A percentile compares a stretch with the other conserved stretches of the same genome.
These are phyloP conservation scores for Channa maculata DNA, from an alignment of 2,113 vertebrate species.

Conservation along the genomic window DNA sequence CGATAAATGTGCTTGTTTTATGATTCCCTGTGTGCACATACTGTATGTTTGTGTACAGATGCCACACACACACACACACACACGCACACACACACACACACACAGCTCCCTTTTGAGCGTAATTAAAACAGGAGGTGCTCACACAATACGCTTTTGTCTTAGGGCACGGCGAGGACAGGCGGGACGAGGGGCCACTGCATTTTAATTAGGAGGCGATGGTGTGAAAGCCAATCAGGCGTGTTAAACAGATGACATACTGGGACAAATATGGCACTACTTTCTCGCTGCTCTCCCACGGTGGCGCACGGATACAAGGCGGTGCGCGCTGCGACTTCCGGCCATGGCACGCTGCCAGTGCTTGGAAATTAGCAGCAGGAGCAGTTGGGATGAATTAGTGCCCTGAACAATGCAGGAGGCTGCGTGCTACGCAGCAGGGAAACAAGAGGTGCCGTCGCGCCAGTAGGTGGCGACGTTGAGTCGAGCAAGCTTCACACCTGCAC, in stretches of 20 bases:
- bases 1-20: slow-evolving; percentile 65
- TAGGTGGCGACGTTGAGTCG: slow-evolving; percentile 77
- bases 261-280: slow-evolving; percentile 80
- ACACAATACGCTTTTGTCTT: slow-evolving; percentile 86
- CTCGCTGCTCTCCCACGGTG: slow-evolving; percentile 74
- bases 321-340: slow-evolving; percentile 65
- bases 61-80: slow-evolving; percentile 41
- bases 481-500: slow-evolving; percentile 20
- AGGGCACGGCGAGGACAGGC: slow-evolving; percentile 66
- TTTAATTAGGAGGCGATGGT: slow-evolving; percentile 81
- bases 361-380: slow-evolving; percentile 76
- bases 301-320: slow-evolving; percentile 73
- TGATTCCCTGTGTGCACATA: slow-evolving; percentile 51
- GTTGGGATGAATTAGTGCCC: slow-evolving; percentile 70
- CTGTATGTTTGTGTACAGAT: slow-evolving; percentile 43
- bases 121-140: slow-evolving; percentile 85
- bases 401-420: slow-evolving; percentile 70
- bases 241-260: slow-evolving; percentile 80
- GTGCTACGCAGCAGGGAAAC: slow-evolving; percentile 58
- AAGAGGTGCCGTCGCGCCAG: slow-evolving; percentile 38
- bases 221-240: slow-evolving; percentile 80
- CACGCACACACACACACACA: slow-evolving; percentile 43
- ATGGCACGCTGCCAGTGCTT: slow-evolving; percentile 66
- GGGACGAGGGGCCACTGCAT: slow-evolving; percentile 75
- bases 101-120: slow-evolving; percentile 72